Evolutionary conservation across 2,888 invertebrate species (phyloP).

Genomic region (Agriopis leucophaearia): DNA sequence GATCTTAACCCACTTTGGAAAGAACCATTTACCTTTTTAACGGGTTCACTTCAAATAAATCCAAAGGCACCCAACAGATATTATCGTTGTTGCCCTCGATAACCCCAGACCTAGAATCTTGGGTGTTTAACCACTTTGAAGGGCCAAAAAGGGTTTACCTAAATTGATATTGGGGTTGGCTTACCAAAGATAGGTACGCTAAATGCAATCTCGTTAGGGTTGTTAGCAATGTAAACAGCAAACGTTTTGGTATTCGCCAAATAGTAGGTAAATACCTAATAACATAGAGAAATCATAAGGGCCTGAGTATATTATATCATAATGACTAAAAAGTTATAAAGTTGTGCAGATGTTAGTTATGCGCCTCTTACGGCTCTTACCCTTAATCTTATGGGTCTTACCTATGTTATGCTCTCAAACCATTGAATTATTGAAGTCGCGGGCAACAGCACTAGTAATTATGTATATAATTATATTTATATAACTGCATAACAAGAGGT

Average conservation of each 20-base stretch:
- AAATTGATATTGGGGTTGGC: slow-evolving; percentile 20
- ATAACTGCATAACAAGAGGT: no score
- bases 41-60: slow-evolving; percentile 44
- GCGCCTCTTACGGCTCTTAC: no score
- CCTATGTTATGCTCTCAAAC: no score
- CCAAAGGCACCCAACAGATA: slow-evolving; percentile 27
- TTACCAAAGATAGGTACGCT: background rate
- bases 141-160: slow-evolving; percentile 11
- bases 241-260: background rate
- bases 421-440: no score
- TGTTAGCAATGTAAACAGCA: background rate
- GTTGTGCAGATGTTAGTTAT: no score
- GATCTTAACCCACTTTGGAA: slow-evolving; percentile 68
- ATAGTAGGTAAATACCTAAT: background rate
- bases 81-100: slow-evolving; percentile 47
- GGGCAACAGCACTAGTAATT: no score
- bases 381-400: no score
- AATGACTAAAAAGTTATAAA: no score
- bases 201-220: slow-evolving; percentile 9
- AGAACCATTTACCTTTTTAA: slow-evolving; percentile 62
- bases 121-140: slow-evolving; percentile 17
- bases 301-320: no score
- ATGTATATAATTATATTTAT: no score
- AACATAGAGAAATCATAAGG: background rate
- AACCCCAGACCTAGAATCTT: slow-evolving; percentile 27